Percentiles rank a stretch among this genome's conserved stretches.
Evolutionary conservation across 2,888 invertebrate genomes (phyloP).

Genomic region (Melieria crassipennis): DNA sequence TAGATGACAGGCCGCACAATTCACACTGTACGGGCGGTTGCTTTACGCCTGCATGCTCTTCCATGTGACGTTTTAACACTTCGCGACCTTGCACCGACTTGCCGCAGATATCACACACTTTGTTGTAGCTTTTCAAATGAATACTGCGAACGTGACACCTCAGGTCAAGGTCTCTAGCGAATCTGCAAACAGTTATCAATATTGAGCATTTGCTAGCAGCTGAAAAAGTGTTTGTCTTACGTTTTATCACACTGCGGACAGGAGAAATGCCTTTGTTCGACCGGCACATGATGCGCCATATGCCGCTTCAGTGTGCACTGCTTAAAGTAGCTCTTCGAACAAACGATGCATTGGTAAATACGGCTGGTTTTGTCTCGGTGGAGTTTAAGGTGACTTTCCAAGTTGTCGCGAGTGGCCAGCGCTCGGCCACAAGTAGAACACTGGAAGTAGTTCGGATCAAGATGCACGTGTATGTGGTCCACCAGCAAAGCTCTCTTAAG

Average conservation of each 20-base stretch:
- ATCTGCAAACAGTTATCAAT: neutral
- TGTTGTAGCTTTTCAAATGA: slow-evolving; percentile 57
- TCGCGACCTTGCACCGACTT: slow-evolving; percentile 56
- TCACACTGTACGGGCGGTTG: slow-evolving; percentile 55
- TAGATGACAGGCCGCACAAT: slow-evolving; percentile 55
- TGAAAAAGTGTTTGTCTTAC: neutral
- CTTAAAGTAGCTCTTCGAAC: slow-evolving; percentile 58
- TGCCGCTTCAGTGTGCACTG: slow-evolving; percentile 53
- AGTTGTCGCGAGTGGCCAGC: slow-evolving; percentile 52
- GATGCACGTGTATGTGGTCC: slow-evolving; percentile 60
- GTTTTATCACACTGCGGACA: slow-evolving; percentile 53
- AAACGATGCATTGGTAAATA: slow-evolving; percentile 56
- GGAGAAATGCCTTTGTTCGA: slow-evolving; percentile 53
- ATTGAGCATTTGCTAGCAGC: neutral
- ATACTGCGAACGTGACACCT: slow-evolving; percentile 37
- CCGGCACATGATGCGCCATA: slow-evolving; percentile 57
- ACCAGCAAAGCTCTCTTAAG: slow-evolving; percentile 56
- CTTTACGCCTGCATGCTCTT: slow-evolving; percentile 56
- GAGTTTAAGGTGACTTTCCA: slow-evolving; percentile 54
- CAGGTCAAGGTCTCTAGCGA: neutral
- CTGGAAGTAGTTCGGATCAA: slow-evolving; percentile 60
- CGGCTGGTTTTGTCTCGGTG: no score
- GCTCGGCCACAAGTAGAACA: slow-evolving; percentile 55
- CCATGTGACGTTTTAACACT: slow-evolving; percentile 56
- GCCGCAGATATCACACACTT: slow-evolving; percentile 62